phyloP scores from a whole-genome alignment of 30 jellyfish, hydroid and myxozoan species.

The Cassiopea xamachana region DNA sequence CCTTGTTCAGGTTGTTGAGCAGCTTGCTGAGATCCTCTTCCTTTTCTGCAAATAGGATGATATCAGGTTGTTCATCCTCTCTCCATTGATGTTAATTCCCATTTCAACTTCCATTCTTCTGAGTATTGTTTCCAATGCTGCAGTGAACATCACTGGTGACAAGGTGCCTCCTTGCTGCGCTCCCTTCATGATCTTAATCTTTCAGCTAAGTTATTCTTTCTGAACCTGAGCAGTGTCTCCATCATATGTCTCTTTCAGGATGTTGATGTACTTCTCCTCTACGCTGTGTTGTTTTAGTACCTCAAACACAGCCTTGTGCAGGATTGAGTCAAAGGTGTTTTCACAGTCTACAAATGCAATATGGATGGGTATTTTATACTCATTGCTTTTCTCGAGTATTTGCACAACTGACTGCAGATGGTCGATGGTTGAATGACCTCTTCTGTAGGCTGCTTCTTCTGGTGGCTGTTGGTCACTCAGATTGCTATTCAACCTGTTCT shows the following conservation, averaged over 20 bases:
- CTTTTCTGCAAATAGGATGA: conserved; percentile 62
- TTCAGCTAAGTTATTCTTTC: conserved; percentile 24
- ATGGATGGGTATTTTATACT: conserved; percentile 47
- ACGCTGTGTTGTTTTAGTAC: conserved; percentile 53
- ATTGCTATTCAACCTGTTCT: conserved; percentile 46
- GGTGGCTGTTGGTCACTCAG: conserved; percentile 58
- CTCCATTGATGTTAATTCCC: conserved; percentile 75
- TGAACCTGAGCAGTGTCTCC: conserved; percentile 53
- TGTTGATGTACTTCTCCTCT: too few relatives aligned
- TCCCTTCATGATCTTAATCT: conserved; percentile 57
- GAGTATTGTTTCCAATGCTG: conserved; percentile 43
- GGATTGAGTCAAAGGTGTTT: conserved; percentile 52
- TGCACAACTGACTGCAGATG: conserved; percentile 15
- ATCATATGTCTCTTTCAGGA: conserved; percentile 22
- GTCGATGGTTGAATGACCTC: too few relatives aligned
- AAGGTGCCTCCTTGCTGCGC: conserved; percentile 65
- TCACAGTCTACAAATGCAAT: too few relatives aligned
- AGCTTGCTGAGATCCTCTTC: conserved; percentile 44
- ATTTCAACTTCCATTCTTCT: too few relatives aligned
- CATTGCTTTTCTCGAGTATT: conserved; percentile 52
- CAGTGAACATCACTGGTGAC: conserved; percentile 52
- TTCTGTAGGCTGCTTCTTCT: conserved; percentile 51
- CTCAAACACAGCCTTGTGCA: conserved; percentile 28
- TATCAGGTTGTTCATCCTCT: conserved; percentile 46
- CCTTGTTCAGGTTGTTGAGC: conserved; percentile 44